Percentiles rank a stretch among this genome's conserved stretches.
Evolutionary conservation across 2,113 vertebrate species (phyloP).

Genomic region (Gymnobelideus leadbeateri): DNA sequence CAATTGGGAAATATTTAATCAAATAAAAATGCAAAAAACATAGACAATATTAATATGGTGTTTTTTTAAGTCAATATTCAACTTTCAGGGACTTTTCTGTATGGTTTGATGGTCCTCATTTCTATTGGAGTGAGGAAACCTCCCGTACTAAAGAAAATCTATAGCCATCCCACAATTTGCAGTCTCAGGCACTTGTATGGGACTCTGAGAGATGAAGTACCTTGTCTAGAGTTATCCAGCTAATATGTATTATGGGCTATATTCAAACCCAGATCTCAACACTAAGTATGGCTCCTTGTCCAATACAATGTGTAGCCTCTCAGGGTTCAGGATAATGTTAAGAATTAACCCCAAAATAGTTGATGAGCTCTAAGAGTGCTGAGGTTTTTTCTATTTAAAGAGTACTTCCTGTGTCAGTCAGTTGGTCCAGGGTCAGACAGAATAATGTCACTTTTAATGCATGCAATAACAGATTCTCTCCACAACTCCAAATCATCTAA

Average conservation of each 20-base stretch:
- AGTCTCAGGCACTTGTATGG: neutral
- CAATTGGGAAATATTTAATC: neutral
- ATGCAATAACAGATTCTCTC: conserved; percentile 55
- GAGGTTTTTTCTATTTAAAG: conserved; percentile 29
- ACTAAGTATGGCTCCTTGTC: neutral
- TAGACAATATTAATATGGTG: neutral
- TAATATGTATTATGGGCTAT: neutral
- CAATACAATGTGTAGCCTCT: neutral
- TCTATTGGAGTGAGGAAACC: neutral
- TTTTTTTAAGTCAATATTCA: neutral
- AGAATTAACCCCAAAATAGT: conserved; percentile 18
- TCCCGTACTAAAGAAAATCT: neutral
- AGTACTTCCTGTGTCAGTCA: conserved; percentile 26
- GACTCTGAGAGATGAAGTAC: neutral
- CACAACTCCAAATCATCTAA: conserved; percentile 54
- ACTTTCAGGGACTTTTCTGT: neutral
- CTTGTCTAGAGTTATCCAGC: neutral
- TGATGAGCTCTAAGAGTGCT: conserved; percentile 35
- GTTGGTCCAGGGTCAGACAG: neutral
- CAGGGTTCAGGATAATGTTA: conserved; percentile 38
- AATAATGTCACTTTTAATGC: conserved; percentile 53
- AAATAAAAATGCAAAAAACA: neutral
- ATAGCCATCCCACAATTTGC: neutral
- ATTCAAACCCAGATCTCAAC: neutral
- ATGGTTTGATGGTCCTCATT: neutral